phyloP scores from a whole-genome alignment of 2,113 vertebrate species.

The Pelecanus crispus region DNA sequence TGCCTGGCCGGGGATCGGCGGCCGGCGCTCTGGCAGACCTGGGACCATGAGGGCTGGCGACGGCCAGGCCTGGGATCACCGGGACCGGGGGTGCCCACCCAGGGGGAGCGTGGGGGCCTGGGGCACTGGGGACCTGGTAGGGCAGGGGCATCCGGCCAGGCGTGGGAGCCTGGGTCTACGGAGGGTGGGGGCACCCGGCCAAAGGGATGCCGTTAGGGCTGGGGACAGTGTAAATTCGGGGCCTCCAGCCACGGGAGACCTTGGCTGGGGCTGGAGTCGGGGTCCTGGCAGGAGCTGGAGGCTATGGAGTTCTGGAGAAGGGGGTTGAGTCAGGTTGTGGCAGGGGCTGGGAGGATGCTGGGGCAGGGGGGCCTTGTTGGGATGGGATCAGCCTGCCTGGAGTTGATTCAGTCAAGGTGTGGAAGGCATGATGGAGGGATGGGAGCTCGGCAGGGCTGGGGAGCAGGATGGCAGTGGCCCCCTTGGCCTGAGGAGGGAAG shows the following conservation, averaged over 20 bases:
- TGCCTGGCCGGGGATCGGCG: background rate
- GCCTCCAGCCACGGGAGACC: background rate
- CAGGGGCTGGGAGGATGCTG: background rate
- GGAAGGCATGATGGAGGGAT: background rate
- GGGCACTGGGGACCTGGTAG: too few relatives aligned
- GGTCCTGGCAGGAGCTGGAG: background rate
- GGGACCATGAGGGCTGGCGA: background rate
- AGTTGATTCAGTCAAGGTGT: background rate
- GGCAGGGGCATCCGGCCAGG: fast-evolving
- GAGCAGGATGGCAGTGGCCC: background rate
- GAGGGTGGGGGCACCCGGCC: fast-evolving
- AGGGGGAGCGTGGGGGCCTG: fast-evolving
- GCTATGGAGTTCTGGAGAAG: background rate
- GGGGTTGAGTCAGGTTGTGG: fast-evolving
- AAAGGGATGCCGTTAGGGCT: background rate
- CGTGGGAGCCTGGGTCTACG: fast-evolving
- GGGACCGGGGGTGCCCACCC: too few relatives aligned
- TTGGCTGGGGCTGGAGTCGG: background rate
- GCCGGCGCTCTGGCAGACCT: background rate
- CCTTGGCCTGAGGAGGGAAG: background rate
- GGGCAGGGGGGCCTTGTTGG: fast-evolving
- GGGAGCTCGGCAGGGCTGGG: background rate
- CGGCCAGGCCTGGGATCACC: background rate
- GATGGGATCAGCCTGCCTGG: background rate
- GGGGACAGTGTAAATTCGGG: background rate